phyloP scores from a whole-genome alignment of 2,888 invertebrate species.

The Chymomyza caudatula region DNA sequence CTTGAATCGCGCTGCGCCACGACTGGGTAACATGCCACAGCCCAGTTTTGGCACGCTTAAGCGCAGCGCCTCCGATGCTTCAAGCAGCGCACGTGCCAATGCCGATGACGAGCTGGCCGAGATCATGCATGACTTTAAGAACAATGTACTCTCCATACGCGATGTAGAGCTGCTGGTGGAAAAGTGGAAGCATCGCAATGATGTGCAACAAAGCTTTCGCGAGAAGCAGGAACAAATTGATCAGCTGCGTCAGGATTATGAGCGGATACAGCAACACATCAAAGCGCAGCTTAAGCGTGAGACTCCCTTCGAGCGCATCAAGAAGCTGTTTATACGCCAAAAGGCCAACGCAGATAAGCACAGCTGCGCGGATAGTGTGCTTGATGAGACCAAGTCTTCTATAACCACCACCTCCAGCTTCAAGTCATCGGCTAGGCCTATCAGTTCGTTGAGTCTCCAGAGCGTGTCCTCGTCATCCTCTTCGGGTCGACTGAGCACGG shows the following conservation, averaged over 20 bases:
- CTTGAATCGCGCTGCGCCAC: conserved; percentile 56
- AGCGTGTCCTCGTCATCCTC: conserved; percentile 85
- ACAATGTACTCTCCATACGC: conserved; percentile 90
- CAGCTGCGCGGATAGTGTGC: conserved; percentile 62
- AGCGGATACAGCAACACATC: conserved; percentile 88
- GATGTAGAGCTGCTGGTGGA: conserved; percentile 92
- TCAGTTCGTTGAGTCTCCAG: conserved; percentile 84
- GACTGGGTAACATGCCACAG: conserved; percentile 39
- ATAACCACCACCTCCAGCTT: conserved; percentile 74
- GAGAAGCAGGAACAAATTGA: conserved; percentile 91
- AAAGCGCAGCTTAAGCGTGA: conserved; percentile 87
- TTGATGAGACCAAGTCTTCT: conserved; percentile 77
- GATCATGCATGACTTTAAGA: conserved; percentile 93
- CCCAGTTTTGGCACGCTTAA: conserved; percentile 70
- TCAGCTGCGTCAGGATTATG: conserved; percentile 89
- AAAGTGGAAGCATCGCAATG: conserved; percentile 91
- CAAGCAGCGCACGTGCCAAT: conserved; percentile 71
- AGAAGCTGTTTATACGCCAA: conserved; percentile 85
- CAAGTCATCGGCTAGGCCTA: conserved; percentile 80
- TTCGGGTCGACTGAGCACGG: conserved; percentile 89
- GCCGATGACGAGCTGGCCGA: conserved; percentile 88
- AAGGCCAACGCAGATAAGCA: conserved; percentile 77
- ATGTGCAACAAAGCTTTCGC: conserved; percentile 90
- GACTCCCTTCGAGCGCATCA: conserved; percentile 88
- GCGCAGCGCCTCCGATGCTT: conserved; percentile 76